These are phyloP conservation scores for Dicerorhinus sumatrensis DNA, from an alignment of 2,113 vertebrate species.

Conservation along the genomic window DNA sequence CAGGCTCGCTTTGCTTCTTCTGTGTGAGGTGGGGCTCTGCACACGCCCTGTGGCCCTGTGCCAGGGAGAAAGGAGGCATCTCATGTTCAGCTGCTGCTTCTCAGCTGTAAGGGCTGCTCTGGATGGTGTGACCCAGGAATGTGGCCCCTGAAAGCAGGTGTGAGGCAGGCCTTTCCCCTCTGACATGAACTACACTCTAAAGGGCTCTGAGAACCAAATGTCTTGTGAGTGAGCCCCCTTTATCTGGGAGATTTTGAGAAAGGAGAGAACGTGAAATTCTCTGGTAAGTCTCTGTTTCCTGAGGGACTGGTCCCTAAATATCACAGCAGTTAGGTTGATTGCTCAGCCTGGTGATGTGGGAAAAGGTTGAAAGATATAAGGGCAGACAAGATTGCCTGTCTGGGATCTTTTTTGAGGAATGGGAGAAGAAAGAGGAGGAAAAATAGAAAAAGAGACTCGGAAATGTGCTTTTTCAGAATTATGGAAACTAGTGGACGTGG, in stretches of 20 bases:
- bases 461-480: not conserved
- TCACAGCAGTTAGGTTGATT: not conserved
- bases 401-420: not conserved
- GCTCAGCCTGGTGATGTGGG: not conserved
- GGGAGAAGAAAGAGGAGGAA: not conserved
- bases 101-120: not conserved
- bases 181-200: not conserved
- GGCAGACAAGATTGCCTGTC: not conserved
- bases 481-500: not conserved
- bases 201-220: not conserved
- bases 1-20: not conserved
- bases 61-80: not conserved
- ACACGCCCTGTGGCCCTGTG: not conserved
- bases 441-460: not conserved
- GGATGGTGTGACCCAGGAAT: not conserved
- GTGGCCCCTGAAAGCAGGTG: not conserved
- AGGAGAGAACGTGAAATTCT: not conserved
- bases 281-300: not conserved
- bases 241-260: not conserved
- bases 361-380: constrained; percentile 2
- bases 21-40: not conserved
- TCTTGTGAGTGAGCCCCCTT: not conserved
- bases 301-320: not conserved
- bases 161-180: not conserved
- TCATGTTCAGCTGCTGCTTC: not conserved